Evolutionary conservation across 2,113 vertebrate genomes (phyloP), one percentile per base, ranked within the genome.

Genomic region (Lophura nycthemera): DNA sequence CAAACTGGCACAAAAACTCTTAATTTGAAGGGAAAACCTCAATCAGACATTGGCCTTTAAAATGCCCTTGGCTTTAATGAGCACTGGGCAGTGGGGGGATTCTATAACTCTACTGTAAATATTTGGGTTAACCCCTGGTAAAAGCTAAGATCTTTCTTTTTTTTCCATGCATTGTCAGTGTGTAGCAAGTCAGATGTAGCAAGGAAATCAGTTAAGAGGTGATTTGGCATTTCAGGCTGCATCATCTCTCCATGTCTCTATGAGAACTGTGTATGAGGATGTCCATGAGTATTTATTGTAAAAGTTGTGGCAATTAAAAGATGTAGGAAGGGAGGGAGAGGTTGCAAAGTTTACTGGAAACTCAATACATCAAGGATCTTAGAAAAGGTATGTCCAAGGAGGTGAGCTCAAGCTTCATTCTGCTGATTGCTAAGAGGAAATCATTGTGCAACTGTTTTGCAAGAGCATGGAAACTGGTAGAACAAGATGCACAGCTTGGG

Each of bases 401-500:
- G 65, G 73, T 91, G 65, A 92, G 83, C 90, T 94, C 80, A 75
- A 40, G 36, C 72, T 96, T 92, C 91, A 81, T 90, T 89, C 92
- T 88, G 42, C 61, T 89, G 61, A 65, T 86, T 91, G 73, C 61
- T 94, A 83, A 67, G 83, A 89, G 85, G 94, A 89, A 76, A 74
- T 73, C 65, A 47, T 96, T 97, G 92, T 93, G 94, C 93, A 96
- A 97, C 47, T 61, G 13, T 95, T 95, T 90, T 95, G 91, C 87
- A 95, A 95, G 74, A 87, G 60, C 66, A 86, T 21, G 69, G 81
- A 87, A 96, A 97, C 96, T 95, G 83, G 96, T 96, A 87, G 89
- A 97, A 94, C 96, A 91, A 96, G 97, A 92, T 48, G 54, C 77
- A 48, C 93, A 65, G 83, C 93, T 90, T 89, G 73, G 66, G 96